Conservation (phyloP, 1,140 invertebrate species). For the Telenomus remus region DNA sequence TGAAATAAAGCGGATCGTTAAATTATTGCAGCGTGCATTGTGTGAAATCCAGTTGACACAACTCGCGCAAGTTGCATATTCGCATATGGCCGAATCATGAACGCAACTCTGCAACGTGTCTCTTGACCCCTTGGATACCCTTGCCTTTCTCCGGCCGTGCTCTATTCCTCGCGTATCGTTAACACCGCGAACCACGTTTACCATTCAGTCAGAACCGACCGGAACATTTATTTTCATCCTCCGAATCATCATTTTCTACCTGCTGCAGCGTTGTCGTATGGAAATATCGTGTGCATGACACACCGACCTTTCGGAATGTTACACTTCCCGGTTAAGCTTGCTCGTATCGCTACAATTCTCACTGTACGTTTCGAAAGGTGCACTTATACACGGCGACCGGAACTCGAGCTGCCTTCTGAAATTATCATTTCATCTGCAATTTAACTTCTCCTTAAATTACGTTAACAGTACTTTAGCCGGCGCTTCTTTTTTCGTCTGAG, state of each 20-base stretch:
- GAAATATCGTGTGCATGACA: conserved; percentile 46
- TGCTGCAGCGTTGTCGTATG: conserved; percentile 41
- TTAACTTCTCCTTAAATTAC: neutral
- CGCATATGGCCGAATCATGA: conserved; percentile 54
- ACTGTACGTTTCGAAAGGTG: conserved; percentile 27
- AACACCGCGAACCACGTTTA: conserved; percentile 33
- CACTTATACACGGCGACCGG: conserved; percentile 10
- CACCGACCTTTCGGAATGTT: conserved; percentile 43
- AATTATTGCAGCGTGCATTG: conserved; percentile 71
- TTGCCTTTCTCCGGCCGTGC: conserved; percentile 17
- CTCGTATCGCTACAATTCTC: conserved; percentile 20
- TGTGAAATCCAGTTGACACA: conserved; percentile 58
- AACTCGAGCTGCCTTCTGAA: conserved; percentile 2
- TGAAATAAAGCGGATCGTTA: conserved; percentile 32
- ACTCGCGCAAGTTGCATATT: conserved; percentile 66
- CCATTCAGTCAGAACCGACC: conserved; percentile 37
- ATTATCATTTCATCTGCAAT: conserved; percentile 7
- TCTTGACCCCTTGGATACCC: conserved; percentile 20
- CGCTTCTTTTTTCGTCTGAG: no score
- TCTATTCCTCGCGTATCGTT: conserved; percentile 36
- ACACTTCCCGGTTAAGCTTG: conserved; percentile 40
- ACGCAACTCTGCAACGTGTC: conserved; percentile 26
- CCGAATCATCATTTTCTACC: conserved; percentile 57
- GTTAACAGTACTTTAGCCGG: neutral
- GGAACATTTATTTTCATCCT: conserved; percentile 54